Evolutionary conservation across 2,888 invertebrate species (phyloP), one percentile per base, ranked within the genome.

Genomic region (Sericinus montela): DNA sequence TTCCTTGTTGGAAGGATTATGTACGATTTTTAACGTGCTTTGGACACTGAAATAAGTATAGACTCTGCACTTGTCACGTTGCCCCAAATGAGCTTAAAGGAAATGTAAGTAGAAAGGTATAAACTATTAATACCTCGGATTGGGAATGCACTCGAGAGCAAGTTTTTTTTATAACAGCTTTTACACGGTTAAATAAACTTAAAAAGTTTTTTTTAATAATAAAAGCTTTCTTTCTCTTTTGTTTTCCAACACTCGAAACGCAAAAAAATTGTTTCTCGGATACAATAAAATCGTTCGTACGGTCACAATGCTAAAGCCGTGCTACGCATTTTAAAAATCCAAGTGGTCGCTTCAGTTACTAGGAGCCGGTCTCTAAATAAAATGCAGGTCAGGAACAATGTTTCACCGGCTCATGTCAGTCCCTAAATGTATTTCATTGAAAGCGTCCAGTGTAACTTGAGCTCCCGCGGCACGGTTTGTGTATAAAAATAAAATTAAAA

Each of bases 321-420:
- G 48, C 25, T 43, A 43, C 38, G 48, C 43, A 48, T 48, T 43
- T 43, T 32, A 43, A 48, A 48, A 25, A 25, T 34, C 37, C 14
- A 32, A 32, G n/a, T 34, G 43, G 37, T 32, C 48, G 25, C 25
- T 43, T 25, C 34, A 37, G 35, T 28, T 29, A 30, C 38, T 7
- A 14, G 29, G n/a, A 25, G 36, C 10, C 29, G 6, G 15, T 25
- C 23, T 16, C 43, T 32, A 59, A 58, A 59, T 56, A 59, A 64
- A 64, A 65, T 63, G 63, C 65, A 63, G 62, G 63, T 62, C 62
- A 62, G 57, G 58, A 58, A 59, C 59, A 59, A 56, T 57, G 58
- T 62, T 58, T 54, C 52, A 49, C 48, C 49, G 56, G 57, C 58
- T 62, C 58, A 52, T 58, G 58, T 62, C 57, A 63, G 52, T 41